Base-by-base conservation (phyloP, 2,797 vertebrate species). In the Rousettus madagascariensis region DNA sequence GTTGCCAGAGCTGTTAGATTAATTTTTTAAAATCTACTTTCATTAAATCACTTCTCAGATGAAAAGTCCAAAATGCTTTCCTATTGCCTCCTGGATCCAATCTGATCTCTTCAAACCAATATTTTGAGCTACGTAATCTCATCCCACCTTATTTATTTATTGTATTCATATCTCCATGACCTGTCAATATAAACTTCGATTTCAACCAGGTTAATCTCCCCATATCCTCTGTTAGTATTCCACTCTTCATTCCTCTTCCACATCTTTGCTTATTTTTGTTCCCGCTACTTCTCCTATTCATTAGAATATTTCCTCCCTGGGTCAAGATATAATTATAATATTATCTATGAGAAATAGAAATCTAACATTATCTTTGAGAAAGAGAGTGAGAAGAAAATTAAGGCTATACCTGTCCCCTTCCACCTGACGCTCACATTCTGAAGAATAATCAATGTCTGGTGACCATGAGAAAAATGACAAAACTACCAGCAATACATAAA, bases 281-380 rank as follows among this genome's bases (percentile, higher is more conserved):
- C 61, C 78, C 9, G 68, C 20, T 22, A 72, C 49, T 69, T 92
- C 53, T 68, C 36, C 15, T 85, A 24, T 19, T 71, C 78, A 51
- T 65, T 51, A 68, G 66, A 86, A 7, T 59, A 82, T 11, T 33
- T 63, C 75, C 74, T 69, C 28, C 43, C 72, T 71, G 26, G 49
- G 38, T 86, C 57, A 87, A 83, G 77, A 83, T 71, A 33, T 66
- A 94, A 83, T 90, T 71, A 75, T 66, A 78, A 71, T 53, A 17
- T 59, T 74, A 57, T 46, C 12, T 36, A 38, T 22, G 68, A 38
- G 43, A 49, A 74, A 83, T 36, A 66, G 20, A 66, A 66, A 83
- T 36, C 43, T 46, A 72, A 30, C 53, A 36, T 51, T 87, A 20
- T 46, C n/a, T 19, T 33, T 57, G 87, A 36, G 38, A 80, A 71